These are phyloP conservation scores for Thaumetopoea pityocampa DNA, from an alignment of 1,140 invertebrate species.

Conservation along the genomic window DNA sequence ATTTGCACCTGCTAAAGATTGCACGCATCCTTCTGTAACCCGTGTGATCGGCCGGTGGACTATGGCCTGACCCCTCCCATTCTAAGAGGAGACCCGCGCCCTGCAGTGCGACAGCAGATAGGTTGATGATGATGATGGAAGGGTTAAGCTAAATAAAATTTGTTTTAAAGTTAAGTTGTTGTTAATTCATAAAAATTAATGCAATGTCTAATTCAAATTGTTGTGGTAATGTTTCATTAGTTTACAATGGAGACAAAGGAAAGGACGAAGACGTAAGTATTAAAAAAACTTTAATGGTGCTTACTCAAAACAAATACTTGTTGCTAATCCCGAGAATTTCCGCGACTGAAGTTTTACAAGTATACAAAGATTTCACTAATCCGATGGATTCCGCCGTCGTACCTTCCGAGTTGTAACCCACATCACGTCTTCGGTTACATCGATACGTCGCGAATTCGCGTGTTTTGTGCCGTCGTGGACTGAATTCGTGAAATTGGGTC, in stretches of 20 bases:
- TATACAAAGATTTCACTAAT: conserved; percentile 11
- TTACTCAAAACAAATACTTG: conserved; percentile 12
- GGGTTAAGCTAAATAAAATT: too few species aligned
- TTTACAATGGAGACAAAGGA: conserved; percentile 38
- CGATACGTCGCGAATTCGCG: conserved; percentile 16
- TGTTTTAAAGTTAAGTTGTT: too few species aligned
- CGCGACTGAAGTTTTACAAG: conserved; percentile 1
- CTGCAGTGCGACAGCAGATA: too few species aligned
- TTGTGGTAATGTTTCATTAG: conserved; percentile 32
- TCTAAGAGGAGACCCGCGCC: too few species aligned
- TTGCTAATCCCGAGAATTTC: conserved; percentile 11
- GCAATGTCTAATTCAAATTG: too few species aligned
- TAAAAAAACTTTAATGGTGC: conserved; percentile 7
- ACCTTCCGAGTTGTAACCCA: conserved; percentile 11
- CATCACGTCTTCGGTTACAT: conserved; percentile 12
- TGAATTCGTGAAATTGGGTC: conserved; percentile 9
- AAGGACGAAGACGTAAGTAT: conserved; percentile 47
- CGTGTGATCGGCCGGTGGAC: too few species aligned
- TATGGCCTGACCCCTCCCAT: too few species aligned
- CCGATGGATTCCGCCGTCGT: conserved; percentile 12
- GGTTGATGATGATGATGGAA: too few species aligned
- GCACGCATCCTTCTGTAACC: too few species aligned
- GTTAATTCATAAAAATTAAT: too few species aligned
- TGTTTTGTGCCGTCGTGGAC: conserved; percentile 13
- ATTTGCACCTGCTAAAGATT: too few species aligned